Evolutionary conservation across 1,140 invertebrate species (phyloP), one percentile per base, ranked within the genome.

Genomic region (Bombus breviceps): DNA sequence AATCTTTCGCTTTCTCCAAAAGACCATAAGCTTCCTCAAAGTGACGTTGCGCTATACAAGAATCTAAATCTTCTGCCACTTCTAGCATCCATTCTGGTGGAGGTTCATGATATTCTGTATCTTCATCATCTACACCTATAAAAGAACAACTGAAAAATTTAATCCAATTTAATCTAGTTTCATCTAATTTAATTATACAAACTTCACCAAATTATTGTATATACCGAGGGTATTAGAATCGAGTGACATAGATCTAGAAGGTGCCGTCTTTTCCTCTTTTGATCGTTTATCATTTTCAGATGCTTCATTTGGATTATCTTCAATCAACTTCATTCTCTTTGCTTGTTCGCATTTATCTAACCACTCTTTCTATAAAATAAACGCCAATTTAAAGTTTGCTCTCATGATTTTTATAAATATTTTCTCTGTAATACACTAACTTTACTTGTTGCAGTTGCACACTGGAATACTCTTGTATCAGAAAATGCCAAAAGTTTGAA

Each of bases 401-500:
- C 64, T 25, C 0, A 28, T 32, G 0, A 72, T 22, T 69, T 68
- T 74, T 43, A 66, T 12, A 32, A 43, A 62, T 15, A 78, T 75
- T 84, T 18, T 76, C 73, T 75, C 68, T 53, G 3, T 75, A 85
- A 78, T 28, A 78, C 28, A 94, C 87, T 91, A 93, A 96, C 96
- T 95, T 99, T 99, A 81, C 97, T 97, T 84, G 97, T 97, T 83
- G 97, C 96, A 92, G 97, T 98, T 81, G 98, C 97, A 91, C 98
- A 98, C 91, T 99, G 98, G 94, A 99, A 99, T 66, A 99, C 97
- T 92, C 98, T 97, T 3, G 98, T 98, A 91, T 99, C 98, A 28
- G 98, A 98, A 93, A 99, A 99, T 83, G 98, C 98, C 81, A 99
- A 95, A 2, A 99, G 96, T 94, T 99, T 99, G 90, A 99, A 99